Percentiles rank a stretch among this genome's conserved stretches.
Evolutionary conservation across 2,888 invertebrate species (phyloP).

Genomic region (Neria commutata): DNA sequence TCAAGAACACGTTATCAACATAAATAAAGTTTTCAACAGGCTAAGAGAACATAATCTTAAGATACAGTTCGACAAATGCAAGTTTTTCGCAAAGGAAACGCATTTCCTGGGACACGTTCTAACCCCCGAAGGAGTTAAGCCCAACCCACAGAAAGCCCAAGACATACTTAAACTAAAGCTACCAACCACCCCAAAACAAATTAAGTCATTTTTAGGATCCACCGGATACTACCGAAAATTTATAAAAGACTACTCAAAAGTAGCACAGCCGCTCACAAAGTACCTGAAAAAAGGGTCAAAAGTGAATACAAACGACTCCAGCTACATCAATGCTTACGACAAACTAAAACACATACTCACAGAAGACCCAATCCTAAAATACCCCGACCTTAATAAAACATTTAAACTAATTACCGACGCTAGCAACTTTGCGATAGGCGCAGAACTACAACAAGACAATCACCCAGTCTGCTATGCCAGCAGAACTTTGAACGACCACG

Average conservation of each 20-base stretch:
- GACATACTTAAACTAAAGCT: neutral
- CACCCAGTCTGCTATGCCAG: neutral
- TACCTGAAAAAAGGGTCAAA: conserved; percentile 8
- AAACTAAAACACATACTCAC: neutral
- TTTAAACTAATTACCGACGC: conserved; percentile 19
- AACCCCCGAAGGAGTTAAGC: neutral
- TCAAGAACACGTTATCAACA: neutral
- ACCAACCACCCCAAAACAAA: neutral
- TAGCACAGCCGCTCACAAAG: conserved; percentile 14
- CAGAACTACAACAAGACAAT: conserved; percentile 14
- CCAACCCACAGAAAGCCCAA: neutral
- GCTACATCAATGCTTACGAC: conserved; percentile 11
- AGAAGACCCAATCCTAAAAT: no score
- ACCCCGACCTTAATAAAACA: conserved; percentile 18
- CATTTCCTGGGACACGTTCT: neutral
- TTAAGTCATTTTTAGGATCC: neutral
- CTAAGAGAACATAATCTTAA: neutral
- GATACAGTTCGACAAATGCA: neutral
- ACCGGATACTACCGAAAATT: conserved; percentile 15
- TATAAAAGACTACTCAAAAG: conserved; percentile 13
- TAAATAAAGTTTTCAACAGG: neutral
- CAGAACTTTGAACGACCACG: neutral
- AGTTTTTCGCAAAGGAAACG: neutral
- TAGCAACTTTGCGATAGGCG: conserved; percentile 13
- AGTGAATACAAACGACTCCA: conserved; percentile 8